Base-by-base conservation (phyloP, 1,140 invertebrate genomes). In the Diploscapter pachys region DNA sequence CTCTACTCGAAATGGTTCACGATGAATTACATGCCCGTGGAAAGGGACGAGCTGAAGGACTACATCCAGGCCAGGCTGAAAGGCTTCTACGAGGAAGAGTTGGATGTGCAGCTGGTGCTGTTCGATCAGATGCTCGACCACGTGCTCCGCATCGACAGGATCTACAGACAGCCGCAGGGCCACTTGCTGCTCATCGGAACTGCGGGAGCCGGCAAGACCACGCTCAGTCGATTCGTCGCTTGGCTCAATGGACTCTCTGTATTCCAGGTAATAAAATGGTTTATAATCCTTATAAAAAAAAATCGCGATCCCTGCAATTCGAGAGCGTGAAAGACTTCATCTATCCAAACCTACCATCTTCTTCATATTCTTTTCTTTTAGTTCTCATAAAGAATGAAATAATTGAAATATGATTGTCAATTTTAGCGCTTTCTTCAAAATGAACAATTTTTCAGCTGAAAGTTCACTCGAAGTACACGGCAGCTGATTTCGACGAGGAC, bases 181-280 rank as follows among this genome's bases (percentile, higher is more conserved):
- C 96, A 99, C 87, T 86, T 99, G 71, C 88, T 99, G 76, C 89
- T 99, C 0, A 99, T 99, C 85, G 95, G 95, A 81, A 94, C 96
- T 2, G 95, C 95, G 78, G 97, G 97, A 55, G 93, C 96, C 77
- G 97, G 96, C 71, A 99, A 99, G 88, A 99, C 97, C 2, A 99
- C 96, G 9, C 89, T 99, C 67, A 98, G 95, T 5, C 89, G 96
- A 77, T 99, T 99, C 87, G 97, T 99, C 51, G 96, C 97, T 64
- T 99, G 97, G 95, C 97, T 99, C 92, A 99, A 99, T 88, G 97
- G 96, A 51, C 89, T 99, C 3, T 94, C 92, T 75, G 95, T 99
- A 11, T 98, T 98, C 89, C 96, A 97, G 89, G 96, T 96, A 90
- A 85, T 68, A 48, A 31, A 31, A 31, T 31, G 31, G 31, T 0